Percentiles rank a stretch among this genome's conserved stretches.
Conservation (phyloP, 2,888 invertebrate species). For the Brassicogethes aeneus region DNA sequence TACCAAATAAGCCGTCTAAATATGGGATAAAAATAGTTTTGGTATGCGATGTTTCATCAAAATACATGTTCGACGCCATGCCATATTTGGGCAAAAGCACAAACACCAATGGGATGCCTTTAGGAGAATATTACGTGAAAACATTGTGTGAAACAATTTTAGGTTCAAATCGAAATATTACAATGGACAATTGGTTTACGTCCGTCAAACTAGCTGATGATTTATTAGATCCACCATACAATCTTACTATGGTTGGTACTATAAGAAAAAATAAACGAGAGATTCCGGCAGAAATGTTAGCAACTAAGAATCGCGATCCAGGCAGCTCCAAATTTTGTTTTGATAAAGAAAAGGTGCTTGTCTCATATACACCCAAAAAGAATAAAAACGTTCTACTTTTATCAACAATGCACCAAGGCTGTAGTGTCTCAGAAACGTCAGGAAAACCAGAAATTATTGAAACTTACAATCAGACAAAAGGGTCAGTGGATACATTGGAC, state of each 20-base stretch:
- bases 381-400: no score
- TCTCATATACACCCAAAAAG: no score
- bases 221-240: conserved; percentile 26
- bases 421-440: no score
- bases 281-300: conserved; percentile 26
- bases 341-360: no score
- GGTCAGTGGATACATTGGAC: no score
- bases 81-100: conserved; percentile 27
- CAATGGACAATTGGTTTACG: conserved; percentile 32
- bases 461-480: no score
- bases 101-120: conserved; percentile 21
- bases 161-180: conserved; percentile 21
- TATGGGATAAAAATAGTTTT: conserved; percentile 28
- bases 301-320: no score
- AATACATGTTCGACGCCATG: conserved; percentile 26
- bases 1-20: no score
- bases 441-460: no score
- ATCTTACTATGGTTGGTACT: conserved; percentile 28
- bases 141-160: conserved; percentile 20
- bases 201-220: conserved; percentile 26
- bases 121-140: conserved; percentile 22
- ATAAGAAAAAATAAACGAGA: conserved; percentile 28
- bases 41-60: conserved; percentile 24
- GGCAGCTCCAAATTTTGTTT: no score
- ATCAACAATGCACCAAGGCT: no score